A percentile compares a stretch with the other conserved stretches of the same genome.
Conservation (phyloP, 1,140 invertebrate species). For the Drosophila chauvacae region DNA sequence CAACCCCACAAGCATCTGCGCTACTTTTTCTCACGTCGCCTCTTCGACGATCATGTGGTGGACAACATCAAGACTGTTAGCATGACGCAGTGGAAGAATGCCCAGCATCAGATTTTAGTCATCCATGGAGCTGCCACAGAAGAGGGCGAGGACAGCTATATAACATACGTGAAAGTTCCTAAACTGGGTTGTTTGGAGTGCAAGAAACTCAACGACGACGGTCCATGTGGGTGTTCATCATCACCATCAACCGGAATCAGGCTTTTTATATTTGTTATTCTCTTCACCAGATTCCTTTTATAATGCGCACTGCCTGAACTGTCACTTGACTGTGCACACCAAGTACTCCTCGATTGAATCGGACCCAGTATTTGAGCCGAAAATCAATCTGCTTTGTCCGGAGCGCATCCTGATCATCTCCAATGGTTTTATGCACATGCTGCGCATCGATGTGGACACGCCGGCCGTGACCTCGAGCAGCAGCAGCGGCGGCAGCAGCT, state of each 20-base stretch:
- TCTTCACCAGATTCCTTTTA: slow-evolving; percentile 71
- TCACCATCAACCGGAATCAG: background rate
- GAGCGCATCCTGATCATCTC: slow-evolving; percentile 79
- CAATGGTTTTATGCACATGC: slow-evolving; percentile 83
- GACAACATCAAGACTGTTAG: slow-evolving; percentile 86
- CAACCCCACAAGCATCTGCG: slow-evolving; percentile 77
- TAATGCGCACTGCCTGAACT: slow-evolving; percentile 78
- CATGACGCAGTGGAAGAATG: slow-evolving; percentile 87
- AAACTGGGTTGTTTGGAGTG: slow-evolving; percentile 84
- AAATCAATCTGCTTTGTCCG: slow-evolving; percentile 80
- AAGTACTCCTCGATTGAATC: slow-evolving; percentile 82
- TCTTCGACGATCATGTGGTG: slow-evolving; percentile 87
- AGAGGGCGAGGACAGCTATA: slow-evolving; percentile 83
- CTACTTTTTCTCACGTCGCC: slow-evolving; percentile 83
- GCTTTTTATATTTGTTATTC: background rate
- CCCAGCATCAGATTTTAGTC: slow-evolving; percentile 86
- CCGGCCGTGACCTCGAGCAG: slow-evolving; percentile 47
- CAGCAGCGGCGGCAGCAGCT: slow-evolving; percentile 13
- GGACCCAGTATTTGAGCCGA: slow-evolving; percentile 76
- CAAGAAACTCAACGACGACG: slow-evolving; percentile 78
- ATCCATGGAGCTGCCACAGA: slow-evolving; percentile 85
- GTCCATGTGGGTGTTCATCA: slow-evolving; percentile 60
- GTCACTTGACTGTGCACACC: slow-evolving; percentile 84
- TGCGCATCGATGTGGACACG: slow-evolving; percentile 77
- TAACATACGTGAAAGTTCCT: slow-evolving; percentile 84